Conservation (phyloP, 2,888 invertebrate genomes). For the Himalopsyche japonica region DNA sequence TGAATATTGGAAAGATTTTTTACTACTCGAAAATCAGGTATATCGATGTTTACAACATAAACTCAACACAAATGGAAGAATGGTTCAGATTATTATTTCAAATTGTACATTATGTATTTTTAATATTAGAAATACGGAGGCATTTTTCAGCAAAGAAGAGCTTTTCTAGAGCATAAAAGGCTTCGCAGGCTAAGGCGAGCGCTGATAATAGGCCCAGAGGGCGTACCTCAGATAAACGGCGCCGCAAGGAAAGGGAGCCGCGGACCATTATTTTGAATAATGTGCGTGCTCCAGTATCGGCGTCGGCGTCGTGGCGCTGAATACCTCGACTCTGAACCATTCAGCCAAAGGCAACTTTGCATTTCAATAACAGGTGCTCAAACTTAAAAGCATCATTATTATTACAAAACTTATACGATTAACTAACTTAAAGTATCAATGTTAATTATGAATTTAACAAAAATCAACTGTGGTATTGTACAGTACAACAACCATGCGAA, state of each 20-base stretch:
- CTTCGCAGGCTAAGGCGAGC: slow-evolving; percentile 19
- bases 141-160: background rate
- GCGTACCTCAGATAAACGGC: slow-evolving; percentile 39
- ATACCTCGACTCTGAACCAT: background rate
- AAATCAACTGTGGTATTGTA: background rate
- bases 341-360: background rate
- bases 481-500: background rate
- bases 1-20: too few relatives aligned
- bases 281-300: slow-evolving; percentile 28
- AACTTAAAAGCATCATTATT: background rate
- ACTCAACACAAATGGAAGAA: background rate
- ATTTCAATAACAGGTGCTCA: background rate
- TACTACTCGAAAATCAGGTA: background rate
- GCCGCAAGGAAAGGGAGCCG: slow-evolving; percentile 30
- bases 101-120: background rate
- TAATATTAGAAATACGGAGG: background rate
- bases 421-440: background rate
- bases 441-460: background rate
- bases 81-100: background rate
- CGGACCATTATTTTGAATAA: slow-evolving; percentile 40
- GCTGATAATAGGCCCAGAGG: slow-evolving; percentile 38
- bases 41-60: background rate
- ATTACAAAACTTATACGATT: background rate
- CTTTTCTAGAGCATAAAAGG: background rate
- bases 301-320: background rate